Evolutionary conservation across 1,140 invertebrate genomes (phyloP).

Genomic region (Drosophila sturtevanti): DNA sequence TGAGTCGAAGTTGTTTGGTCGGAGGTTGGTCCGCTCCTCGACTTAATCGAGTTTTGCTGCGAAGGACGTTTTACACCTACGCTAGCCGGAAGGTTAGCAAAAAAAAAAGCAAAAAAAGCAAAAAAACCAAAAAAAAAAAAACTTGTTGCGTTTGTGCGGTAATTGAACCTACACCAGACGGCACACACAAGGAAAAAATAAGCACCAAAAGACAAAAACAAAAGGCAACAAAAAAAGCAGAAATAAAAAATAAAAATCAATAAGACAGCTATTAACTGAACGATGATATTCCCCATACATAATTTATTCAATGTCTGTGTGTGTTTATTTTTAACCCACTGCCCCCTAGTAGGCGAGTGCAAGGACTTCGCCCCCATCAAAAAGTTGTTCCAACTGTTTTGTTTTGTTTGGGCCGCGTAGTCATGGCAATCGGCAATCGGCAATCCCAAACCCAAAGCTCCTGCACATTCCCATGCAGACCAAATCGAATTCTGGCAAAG

Average conservation of each 20-base stretch:
- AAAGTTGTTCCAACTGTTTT: no score
- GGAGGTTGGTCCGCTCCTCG: conserved; percentile 43
- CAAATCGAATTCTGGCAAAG: conserved; percentile 36
- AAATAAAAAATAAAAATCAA: conserved; percentile 35
- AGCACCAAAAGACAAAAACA: no score
- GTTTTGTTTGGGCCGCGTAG: conserved; percentile 53
- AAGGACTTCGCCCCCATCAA: conserved; percentile 53
- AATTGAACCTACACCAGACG: conserved; percentile 45
- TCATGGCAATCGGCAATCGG: conserved; percentile 34
- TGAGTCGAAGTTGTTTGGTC: conserved; percentile 20
- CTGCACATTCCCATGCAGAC: conserved; percentile 64
- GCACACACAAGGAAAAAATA: no score
- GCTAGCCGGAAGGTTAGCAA: conserved; percentile 35
- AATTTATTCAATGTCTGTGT: conserved; percentile 31
- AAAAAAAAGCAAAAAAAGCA: conserved; percentile 46
- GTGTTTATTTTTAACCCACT: conserved; percentile 65
- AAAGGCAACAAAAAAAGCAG: no score
- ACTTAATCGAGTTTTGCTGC: conserved; percentile 59
- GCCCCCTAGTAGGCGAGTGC: conserved; percentile 55
- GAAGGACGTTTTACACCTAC: conserved; percentile 77
- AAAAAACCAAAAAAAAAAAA: conserved; percentile 41
- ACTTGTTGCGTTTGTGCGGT: conserved; percentile 17
- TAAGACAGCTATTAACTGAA: conserved; percentile 44
- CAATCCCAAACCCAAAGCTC: neutral
- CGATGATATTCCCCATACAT: conserved; percentile 29